phyloP scores from a whole-genome alignment of 2,888 invertebrate genomes.

The Gymnosoma rotundatum region DNA sequence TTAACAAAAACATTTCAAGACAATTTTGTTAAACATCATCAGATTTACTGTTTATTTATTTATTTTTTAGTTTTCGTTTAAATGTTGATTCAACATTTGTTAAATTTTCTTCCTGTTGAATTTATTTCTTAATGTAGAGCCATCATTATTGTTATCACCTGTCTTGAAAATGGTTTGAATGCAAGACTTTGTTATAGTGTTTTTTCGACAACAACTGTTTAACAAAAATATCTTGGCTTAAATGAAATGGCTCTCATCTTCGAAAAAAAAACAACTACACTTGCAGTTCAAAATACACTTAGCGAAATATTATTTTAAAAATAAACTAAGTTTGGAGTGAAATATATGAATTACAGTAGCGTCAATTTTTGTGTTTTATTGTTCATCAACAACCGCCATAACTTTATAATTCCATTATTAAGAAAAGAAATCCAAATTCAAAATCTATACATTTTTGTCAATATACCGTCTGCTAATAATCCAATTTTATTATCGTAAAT shows the following conservation, averaged over 20 bases:
- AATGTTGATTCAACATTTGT: conserved; percentile 57
- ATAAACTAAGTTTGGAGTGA: background rate
- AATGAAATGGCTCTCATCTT: conserved; percentile 56
- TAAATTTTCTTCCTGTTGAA: conserved; percentile 37
- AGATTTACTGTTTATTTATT: conserved; percentile 40
- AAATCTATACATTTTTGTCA: too few relatives aligned
- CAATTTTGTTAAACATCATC: conserved; percentile 62
- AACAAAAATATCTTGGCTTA: conserved; percentile 43
- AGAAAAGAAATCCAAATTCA: too few relatives aligned
- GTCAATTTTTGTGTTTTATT: too few relatives aligned
- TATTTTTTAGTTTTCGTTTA: conserved; percentile 38
- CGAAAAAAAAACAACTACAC: conserved; percentile 5
- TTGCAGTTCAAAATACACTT: conserved; percentile 40
- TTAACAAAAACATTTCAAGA: conserved; percentile 47
- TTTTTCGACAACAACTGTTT: conserved; percentile 54
- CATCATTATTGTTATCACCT: conserved; percentile 64
- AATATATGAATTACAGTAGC: too few relatives aligned
- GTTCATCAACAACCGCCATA: too few relatives aligned
- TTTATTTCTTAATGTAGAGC: conserved; percentile 53
- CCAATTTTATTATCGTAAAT: too few relatives aligned
- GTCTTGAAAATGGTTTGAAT: conserved; percentile 48
- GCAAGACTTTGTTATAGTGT: conserved; percentile 46
- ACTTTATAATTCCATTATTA: too few relatives aligned
- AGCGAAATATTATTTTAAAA: background rate
- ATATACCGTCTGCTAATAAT: too few relatives aligned